phyloP scores from a whole-genome alignment of 2,797 vertebrate species.

The Atherinosoma microstoma region DNA sequence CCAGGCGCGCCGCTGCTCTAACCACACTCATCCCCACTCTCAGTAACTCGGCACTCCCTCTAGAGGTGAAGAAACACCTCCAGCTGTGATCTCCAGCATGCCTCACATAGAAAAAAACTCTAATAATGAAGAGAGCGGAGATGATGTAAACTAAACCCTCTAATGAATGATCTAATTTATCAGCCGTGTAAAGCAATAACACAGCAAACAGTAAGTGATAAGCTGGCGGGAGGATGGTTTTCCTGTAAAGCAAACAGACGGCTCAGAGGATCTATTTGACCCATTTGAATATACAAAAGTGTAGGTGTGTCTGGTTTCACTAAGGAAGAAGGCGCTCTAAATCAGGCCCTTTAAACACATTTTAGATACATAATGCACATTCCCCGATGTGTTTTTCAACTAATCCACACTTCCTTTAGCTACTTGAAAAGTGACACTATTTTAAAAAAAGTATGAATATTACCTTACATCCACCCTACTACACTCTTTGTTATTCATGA shows the following conservation, averaged over 20 bases:
- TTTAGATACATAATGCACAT: too few relatives aligned
- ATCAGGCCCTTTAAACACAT: too few relatives aligned
- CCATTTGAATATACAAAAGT: too few relatives aligned
- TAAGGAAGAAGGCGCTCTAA: too few relatives aligned
- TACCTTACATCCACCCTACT: too few relatives aligned
- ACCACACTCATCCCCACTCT: conserved; percentile 45
- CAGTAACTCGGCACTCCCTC: conserved; percentile 66
- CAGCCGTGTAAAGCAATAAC: not conserved
- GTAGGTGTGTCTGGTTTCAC: too few relatives aligned
- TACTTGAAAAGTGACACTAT: too few relatives aligned
- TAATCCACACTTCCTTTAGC: too few relatives aligned
- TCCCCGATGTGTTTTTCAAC: too few relatives aligned
- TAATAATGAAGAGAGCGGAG: not conserved
- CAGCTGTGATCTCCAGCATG: conserved; percentile 17
- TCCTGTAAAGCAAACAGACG: not conserved
- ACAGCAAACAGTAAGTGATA: not conserved
- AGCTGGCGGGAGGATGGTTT: not conserved
- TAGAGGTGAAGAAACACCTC: conserved; percentile 57
- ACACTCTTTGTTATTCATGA: too few relatives aligned
- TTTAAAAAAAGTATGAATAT: too few relatives aligned
- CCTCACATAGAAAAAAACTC: not conserved
- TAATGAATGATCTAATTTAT: not conserved
- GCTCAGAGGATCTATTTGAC: too few relatives aligned
- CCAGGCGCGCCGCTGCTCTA: conserved; percentile 55
- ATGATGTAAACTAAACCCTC: not conserved